These are phyloP conservation scores for Pitangus sulphuratus DNA, from an alignment of 2,797 vertebrate species.

Conservation along the genomic window DNA sequence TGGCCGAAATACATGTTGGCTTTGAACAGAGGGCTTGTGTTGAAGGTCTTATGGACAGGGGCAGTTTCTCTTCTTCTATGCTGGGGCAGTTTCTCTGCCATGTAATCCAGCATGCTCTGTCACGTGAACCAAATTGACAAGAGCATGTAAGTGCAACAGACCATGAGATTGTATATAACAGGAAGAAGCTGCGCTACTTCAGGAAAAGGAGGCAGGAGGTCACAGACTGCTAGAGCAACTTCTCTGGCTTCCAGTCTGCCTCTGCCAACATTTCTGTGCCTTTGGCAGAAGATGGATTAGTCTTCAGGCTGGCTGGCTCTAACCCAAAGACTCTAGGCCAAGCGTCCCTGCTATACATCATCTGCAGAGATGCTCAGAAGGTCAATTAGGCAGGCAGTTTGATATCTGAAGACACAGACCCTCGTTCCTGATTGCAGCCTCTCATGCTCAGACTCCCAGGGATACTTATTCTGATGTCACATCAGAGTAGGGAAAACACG, in stretches of 20 bases:
- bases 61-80: background rate
- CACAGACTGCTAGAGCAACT: background rate
- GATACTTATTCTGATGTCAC: background rate
- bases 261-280: background rate
- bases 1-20: background rate
- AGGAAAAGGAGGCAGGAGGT: background rate
- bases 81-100: background rate
- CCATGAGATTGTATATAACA: background rate
- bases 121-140: background rate
- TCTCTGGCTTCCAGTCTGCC: background rate
- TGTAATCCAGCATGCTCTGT: background rate
- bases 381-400: background rate
- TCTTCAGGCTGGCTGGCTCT: background rate
- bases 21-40: background rate
- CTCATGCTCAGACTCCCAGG: background rate
- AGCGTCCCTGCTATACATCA: background rate
- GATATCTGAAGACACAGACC: background rate
- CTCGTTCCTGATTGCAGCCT: background rate
- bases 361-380: background rate
- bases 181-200: background rate
- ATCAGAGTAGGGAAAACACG: background rate
- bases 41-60: background rate
- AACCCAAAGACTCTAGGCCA: background rate
- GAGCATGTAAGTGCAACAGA: background rate
- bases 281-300: background rate